Conservation (phyloP, 2,888 invertebrate genomes). For the Taenaris catops region DNA sequence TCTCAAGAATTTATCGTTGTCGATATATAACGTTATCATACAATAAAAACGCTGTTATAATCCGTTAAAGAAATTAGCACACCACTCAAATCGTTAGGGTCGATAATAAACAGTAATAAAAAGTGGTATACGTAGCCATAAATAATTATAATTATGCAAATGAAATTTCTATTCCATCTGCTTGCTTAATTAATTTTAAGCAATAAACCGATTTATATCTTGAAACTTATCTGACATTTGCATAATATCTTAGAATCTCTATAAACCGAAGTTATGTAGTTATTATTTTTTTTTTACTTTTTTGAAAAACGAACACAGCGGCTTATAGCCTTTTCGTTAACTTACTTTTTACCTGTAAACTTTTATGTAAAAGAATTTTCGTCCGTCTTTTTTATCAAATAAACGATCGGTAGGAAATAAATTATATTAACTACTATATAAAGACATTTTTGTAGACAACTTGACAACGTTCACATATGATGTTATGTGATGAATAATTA, state of each 20-base stretch:
- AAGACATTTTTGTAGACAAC: too few relatives aligned
- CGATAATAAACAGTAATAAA: slow-evolving; percentile 4
- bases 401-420: too few relatives aligned
- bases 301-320: too few relatives aligned
- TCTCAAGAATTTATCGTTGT: neutral
- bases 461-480: too few relatives aligned
- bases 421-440: too few relatives aligned
- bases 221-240: slow-evolving; percentile 10
- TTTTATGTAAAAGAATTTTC: too few relatives aligned
- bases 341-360: too few relatives aligned
- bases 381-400: too few relatives aligned
- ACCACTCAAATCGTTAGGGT: slow-evolving; percentile 9
- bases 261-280: slow-evolving; percentile 1
- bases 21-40: slow-evolving; percentile 3
- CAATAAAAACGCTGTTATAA: slow-evolving; percentile 4
- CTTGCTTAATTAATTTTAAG: slow-evolving; percentile 19
- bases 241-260: slow-evolving; percentile 10
- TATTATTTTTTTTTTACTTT: too few relatives aligned
- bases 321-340: too few relatives aligned
- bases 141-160: slow-evolving; percentile 16
- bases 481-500: too few relatives aligned
- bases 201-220: slow-evolving; percentile 19
- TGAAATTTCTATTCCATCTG: slow-evolving; percentile 9
- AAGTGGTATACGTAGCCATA: slow-evolving; percentile 9
- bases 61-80: slow-evolving; percentile 13